Base-by-base conservation (phyloP, 2,113 vertebrate species). In the Halcyon senegalensis region DNA sequence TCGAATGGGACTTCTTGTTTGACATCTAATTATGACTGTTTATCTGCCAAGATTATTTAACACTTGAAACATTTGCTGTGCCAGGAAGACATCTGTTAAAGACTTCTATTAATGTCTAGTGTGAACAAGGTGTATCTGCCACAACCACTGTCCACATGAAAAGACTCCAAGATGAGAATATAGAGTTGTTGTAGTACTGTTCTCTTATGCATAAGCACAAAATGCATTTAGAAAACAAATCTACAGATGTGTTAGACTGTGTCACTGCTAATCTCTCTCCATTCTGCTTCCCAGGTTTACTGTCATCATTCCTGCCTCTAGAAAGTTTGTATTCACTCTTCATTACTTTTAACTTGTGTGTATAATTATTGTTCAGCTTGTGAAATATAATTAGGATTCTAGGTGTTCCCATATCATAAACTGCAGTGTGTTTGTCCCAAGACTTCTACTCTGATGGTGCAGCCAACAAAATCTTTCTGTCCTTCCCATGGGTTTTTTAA, bases 61-160 rank as follows among this genome's bases (percentile, higher is more conserved):
- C 21, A 44, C 18, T 89, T 39, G 6, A 15, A 90, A 25, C 9
- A 39, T 35, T 86, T 48, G 25, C 48, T 51, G 51, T 90, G 53
- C 53, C 70, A 92, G 83, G 66, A 37, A 88, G 70, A 72, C 66
- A 93, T 72, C 70, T 88, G 89, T 39, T 90, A 80, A 88, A 86
- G 10, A 4, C 7, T 89, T 76, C 10, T 76, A 46, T 88, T 83
- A 72, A 92, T 48, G 17, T n/a, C 33, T 68, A 13, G 33, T 9
- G 27, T 1, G 31, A 90, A 83, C 53, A 94, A 92, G 72, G 58
- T 86, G 59, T 89, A 51, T 43, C 31, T 86, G 33, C 20, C 30
- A 48, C 48, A 60, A 27, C 5, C 16, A 39, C 39, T 76, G 62
- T 86, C 53, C 10, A 6, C 48, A 51, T 11, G 15, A 94, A 35